Evolutionary conservation across 2,797 vertebrate genomes (phyloP).

Genomic region (Rallus crepitans): DNA sequence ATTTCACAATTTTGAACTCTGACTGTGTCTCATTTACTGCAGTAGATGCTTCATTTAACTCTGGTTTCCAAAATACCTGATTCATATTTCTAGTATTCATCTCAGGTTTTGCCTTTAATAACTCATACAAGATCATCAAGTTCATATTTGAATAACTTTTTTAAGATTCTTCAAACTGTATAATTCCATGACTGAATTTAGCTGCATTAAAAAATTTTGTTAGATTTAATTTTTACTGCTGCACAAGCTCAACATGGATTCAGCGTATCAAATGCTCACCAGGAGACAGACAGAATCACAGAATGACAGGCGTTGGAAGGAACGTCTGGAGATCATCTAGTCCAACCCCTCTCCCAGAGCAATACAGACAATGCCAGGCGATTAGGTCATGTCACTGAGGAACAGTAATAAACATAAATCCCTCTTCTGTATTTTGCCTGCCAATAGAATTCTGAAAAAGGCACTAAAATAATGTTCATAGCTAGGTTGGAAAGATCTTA

Average conservation of each 20-base stretch:
- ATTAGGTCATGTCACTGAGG: background rate
- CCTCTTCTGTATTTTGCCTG: background rate
- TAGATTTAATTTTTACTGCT: background rate
- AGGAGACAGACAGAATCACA: background rate
- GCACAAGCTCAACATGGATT: background rate
- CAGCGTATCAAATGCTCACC: background rate
- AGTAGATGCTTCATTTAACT: background rate
- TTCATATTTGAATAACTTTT: background rate
- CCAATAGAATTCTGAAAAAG: background rate
- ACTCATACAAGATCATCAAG: background rate
- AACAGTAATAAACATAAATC: background rate
- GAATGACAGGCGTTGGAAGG: too few species aligned
- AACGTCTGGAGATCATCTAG: too few species aligned
- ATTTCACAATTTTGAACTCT: constrained; percentile 5
- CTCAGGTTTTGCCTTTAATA: background rate
- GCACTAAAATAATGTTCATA: background rate
- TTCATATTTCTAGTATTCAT: background rate
- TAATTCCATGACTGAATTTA: background rate
- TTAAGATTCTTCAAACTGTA: background rate
- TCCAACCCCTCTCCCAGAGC: too few species aligned
- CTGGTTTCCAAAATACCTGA: background rate
- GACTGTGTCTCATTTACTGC: background rate
- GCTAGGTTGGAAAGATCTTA: background rate
- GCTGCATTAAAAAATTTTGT: background rate
- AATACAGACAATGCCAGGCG: background rate